Conservation (phyloP, 2,888 invertebrate species). For the Cryptocheilus praepositus region DNA sequence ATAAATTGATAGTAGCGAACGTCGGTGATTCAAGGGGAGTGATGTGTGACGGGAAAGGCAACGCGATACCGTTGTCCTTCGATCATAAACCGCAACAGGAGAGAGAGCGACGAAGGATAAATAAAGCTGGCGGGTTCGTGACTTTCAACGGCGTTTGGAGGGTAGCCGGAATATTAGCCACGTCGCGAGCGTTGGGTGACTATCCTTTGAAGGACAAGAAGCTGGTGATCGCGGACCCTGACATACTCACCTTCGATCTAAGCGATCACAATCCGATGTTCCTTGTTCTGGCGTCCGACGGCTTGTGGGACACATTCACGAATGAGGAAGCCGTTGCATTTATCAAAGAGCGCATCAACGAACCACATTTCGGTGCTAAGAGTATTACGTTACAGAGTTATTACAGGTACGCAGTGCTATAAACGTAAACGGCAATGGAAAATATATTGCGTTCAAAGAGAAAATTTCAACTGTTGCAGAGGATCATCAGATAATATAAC, state of each 20-base stretch:
- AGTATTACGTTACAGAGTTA: conserved; percentile 93
- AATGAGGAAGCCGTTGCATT: conserved; percentile 96
- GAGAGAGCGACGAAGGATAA: conserved; percentile 92
- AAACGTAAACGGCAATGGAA: conserved; percentile 1
- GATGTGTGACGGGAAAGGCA: conserved; percentile 93
- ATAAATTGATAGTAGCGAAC: conserved; percentile 92
- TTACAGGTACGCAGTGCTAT: conserved; percentile 75
- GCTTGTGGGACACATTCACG: conserved; percentile 96
- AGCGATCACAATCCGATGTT: conserved; percentile 91
- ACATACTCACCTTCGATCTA: conserved; percentile 93
- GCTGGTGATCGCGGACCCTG: conserved; percentile 96
- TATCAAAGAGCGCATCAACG: conserved; percentile 89
- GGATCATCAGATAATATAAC: conserved; percentile 97
- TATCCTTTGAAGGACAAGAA: conserved; percentile 96
- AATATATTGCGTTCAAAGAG: too few species aligned
- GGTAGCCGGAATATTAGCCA: conserved; percentile 95
- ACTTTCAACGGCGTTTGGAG: conserved; percentile 97
- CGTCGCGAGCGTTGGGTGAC: conserved; percentile 95
- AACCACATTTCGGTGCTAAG: conserved; percentile 93
- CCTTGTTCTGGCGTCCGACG: conserved; percentile 94
- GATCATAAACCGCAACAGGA: conserved; percentile 98
- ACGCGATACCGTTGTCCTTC: conserved; percentile 93
- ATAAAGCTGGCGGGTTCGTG: conserved; percentile 96
- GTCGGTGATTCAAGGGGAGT: conserved; percentile 98
- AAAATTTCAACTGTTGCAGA: conserved; percentile 71